Base-by-base conservation (phyloP, 2,888 invertebrate species). In the Dorcus parallelipipedus region DNA sequence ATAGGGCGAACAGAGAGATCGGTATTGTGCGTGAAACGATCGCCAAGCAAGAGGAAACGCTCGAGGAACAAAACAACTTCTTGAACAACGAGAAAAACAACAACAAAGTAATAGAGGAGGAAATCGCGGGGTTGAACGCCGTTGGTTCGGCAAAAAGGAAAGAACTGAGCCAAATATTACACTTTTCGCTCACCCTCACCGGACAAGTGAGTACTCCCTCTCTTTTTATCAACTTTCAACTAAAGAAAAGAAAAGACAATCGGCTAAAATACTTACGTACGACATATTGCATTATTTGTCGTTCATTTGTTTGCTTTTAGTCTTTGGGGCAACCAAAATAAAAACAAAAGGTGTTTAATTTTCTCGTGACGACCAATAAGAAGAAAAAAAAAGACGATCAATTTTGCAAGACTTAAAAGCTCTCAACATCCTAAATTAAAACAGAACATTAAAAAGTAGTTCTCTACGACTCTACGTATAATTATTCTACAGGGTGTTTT, bases 31-130 rank as follows among this genome's bases (percentile, higher is more conserved):
- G 69, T 38, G 71, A 70, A 17, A 56, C 69, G 7, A 69, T 77
- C 0, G 65, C 79, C 58, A 79, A 80, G 23, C 72, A 83, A 54
- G 77, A 81, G 58, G 85, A 84, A 60, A 73, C 78, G 39, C 77
- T 84, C 39, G 81, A 83, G 56, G 86, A 87, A 69, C 82, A 84
- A 62, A 84, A 85, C 63, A 73, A 77, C 23, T 88, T 88, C 76
- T 78, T 84, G 53, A 78, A 82, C 5, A 84, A 84, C 65, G 85
- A 87, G 72, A 77, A 78, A 45, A 79, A 76, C 14, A 84, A 84
- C 73, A 88, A 88, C 71, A 75, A 73, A 41, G 82, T 84, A 54
- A 64, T 80, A 4, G 80, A 82, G 65, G 58, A 69, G 7, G 70
- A 75, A 54, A 80, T 81, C 10, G 73, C 77, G 45, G 69, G 75